Evolutionary conservation across 1,140 invertebrate species (phyloP), one percentile per base, ranked within the genome.

Genomic region (Drosophila willistoni): DNA sequence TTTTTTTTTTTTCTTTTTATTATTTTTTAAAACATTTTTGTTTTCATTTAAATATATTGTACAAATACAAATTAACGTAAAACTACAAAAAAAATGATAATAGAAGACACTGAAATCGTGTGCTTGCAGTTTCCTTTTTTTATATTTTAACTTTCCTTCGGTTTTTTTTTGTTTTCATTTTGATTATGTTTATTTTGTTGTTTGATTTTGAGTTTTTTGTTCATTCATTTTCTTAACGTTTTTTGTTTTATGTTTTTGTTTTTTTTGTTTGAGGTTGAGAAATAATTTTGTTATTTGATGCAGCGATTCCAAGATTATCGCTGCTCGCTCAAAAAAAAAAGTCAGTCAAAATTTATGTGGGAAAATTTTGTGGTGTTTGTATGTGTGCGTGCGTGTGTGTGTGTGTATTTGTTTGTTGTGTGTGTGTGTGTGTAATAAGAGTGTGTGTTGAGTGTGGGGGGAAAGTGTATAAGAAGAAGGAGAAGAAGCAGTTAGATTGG

Each of bases 61-160:
- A 87, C 83, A 87, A 80, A 80, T 87, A 87, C 80, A 87, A 87
- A 82, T 87, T 87, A 87, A 87, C 83, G 83, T 87, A 87, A 79
- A 87, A 87, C 83, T 87, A 87, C 83, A 89, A 89, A 86, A 83
- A 86, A 87, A 79, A 87, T 79, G 74, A 74, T 73, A 61, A 36
- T 34, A 59, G 56, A 59, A 36, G 56, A 59, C 9, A 73, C 69
- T 64, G 25, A 71, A 71, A 71, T 77, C 77, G 65, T 68, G 66
- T 54, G 54, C 55, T 61, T 77, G 74, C 62, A 64, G 44, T 57
- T 71, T 74, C 22, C 36, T 36, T 79, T 73, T 55, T 83, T 74
- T 56, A 67, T 60, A 70, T 77, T 44, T 14, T 9, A 47, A 19
- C 14, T 47, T 17, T 17, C 14, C 14, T 69, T 72, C 56, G 72